Evolutionary conservation across 2,113 vertebrate species (phyloP).

Genomic region (Nansenia antarctica): DNA sequence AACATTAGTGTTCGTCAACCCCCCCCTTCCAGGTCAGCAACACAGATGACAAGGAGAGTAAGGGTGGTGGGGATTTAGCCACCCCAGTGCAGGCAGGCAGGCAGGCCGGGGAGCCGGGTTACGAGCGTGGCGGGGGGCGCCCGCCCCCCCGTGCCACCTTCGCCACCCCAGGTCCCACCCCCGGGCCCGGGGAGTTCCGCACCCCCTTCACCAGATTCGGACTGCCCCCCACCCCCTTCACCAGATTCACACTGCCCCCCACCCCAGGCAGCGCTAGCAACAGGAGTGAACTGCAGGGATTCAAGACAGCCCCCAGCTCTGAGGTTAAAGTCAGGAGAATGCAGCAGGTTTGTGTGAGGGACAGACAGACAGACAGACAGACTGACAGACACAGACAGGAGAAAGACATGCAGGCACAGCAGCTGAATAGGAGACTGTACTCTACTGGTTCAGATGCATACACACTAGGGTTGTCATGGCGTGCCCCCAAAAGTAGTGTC

Average conservation of each 20-base stretch:
- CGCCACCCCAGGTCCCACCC: not conserved
- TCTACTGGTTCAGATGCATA: too few relatives aligned
- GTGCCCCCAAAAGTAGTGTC: too few relatives aligned
- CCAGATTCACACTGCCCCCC: slow-evolving; percentile 38
- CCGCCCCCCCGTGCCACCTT: not conserved
- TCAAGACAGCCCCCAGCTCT: slow-evolving; percentile 17
- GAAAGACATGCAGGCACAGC: too few relatives aligned
- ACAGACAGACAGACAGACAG: not conserved
- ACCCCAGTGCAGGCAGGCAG: not conserved
- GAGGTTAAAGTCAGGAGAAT: slow-evolving; percentile 39
- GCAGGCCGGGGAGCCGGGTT: not conserved
- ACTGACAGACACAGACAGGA: too few relatives aligned
- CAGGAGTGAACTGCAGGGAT: slow-evolving; percentile 61
- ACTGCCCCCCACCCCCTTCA: slow-evolving; percentile 41
- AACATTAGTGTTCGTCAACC: not conserved
- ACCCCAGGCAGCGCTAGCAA: slow-evolving; percentile 42
- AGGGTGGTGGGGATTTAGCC: not conserved
- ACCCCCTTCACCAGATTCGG: slow-evolving; percentile 41
- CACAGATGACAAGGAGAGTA: not conserved
- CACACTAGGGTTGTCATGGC: too few relatives aligned
- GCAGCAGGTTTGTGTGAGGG: slow-evolving; percentile 1
- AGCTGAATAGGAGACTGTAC: too few relatives aligned
- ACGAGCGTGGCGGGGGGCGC: not conserved
- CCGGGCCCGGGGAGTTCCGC: not conserved
- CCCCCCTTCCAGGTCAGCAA: not conserved